A percentile compares a stretch with the other conserved stretches of the same genome.
These are phyloP conservation scores for Brotula barbata DNA, from an alignment of 2,797 vertebrate species.

Conservation along the genomic window DNA sequence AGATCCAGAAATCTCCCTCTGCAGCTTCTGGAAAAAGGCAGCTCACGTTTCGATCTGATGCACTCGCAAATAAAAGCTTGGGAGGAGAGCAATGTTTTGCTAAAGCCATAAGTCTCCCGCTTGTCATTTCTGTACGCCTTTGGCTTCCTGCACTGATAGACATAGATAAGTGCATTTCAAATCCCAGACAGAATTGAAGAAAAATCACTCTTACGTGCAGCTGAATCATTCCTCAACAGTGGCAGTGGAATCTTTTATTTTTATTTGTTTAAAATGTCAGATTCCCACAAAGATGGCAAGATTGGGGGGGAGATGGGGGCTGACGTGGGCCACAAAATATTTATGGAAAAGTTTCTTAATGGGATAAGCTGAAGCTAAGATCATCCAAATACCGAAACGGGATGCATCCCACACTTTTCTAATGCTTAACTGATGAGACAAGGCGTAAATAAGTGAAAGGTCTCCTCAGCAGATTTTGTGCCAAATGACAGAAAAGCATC, in stretches of 20 bases:
- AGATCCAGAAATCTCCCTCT: constrained; percentile 42
- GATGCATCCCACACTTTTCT: no score
- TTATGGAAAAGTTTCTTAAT: background rate
- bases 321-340: constrained; percentile 27
- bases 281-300: constrained; percentile 50
- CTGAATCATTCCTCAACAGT: constrained; percentile 53
- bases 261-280: constrained; percentile 41
- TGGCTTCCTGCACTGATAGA: constrained; percentile 34
- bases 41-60: constrained; percentile 43
- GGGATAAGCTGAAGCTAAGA: no score
- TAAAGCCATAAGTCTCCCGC: constrained; percentile 38
- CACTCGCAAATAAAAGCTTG: constrained; percentile 20
- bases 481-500: no score
- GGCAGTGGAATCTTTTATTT: constrained; percentile 10
- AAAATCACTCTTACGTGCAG: constrained; percentile 59
- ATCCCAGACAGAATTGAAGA: constrained; percentile 42
- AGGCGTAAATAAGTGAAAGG: no score
- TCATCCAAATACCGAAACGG: no score
- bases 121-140: constrained; percentile 33
- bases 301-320: constrained; percentile 40
- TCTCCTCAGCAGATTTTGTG: no score
- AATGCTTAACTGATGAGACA: no score
- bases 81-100: constrained; percentile 50
- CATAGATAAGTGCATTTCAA: constrained; percentile 46
- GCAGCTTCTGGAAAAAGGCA: constrained; percentile 49